A percentile compares a stretch with the other conserved stretches of the same genome.
These are phyloP conservation scores for Podarcis lilfordi DNA, from an alignment of 2,797 vertebrate genomes.

Conservation along the genomic window DNA sequence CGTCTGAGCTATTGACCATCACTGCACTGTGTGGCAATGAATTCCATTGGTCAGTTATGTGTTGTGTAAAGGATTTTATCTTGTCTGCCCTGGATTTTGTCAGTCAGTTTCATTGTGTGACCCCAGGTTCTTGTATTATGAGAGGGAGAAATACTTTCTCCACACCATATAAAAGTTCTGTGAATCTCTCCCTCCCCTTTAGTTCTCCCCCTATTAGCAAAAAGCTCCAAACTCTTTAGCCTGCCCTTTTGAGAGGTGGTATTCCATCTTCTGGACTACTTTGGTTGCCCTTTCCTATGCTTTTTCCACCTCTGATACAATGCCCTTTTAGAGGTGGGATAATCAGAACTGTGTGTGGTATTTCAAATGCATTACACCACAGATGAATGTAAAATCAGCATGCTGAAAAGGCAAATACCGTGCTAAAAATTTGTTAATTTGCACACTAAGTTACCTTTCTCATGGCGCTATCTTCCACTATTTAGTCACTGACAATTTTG, in stretches of 20 bases:
- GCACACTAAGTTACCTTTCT: no score
- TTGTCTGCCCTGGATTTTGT: background rate
- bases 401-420: no score
- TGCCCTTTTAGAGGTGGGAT: background rate
- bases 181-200: background rate
- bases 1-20: background rate
- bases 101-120: background rate
- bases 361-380: background rate
- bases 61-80: background rate
- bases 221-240: background rate
- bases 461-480: background rate
- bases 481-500: background rate
- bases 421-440: no score
- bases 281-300: background rate
- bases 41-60: background rate
- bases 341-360: no score
- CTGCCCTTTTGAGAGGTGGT: background rate
- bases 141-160: background rate
- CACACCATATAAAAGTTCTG: background rate
- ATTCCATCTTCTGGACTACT: background rate
- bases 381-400: background rate
- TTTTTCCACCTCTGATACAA: background rate
- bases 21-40: background rate
- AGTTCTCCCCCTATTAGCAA: background rate
- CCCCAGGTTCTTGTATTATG: background rate